Conservation (phyloP, 2,113 vertebrate species). For the Tachysurus vachellii region DNA sequence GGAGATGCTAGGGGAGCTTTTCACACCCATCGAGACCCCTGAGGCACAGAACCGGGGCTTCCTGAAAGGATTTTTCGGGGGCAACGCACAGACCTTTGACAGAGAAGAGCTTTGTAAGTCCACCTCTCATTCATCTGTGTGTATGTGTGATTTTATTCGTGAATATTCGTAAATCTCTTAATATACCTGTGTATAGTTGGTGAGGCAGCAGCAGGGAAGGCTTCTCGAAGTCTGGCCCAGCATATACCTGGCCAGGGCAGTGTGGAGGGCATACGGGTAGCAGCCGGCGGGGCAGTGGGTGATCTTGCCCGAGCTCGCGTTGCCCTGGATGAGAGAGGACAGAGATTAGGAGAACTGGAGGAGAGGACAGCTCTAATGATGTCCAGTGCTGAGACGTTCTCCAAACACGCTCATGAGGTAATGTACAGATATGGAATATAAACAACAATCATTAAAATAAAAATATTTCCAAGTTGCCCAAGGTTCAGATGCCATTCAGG, state of each 20-base stretch:
- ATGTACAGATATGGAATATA: background rate
- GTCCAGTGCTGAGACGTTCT: conserved; percentile 90
- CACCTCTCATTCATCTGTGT: conserved; percentile 1
- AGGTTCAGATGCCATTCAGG: background rate
- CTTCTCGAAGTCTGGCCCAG: conserved; percentile 90
- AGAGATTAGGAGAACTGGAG: conserved; percentile 93
- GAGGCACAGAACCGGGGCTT: conserved; percentile 97
- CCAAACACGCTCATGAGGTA: conserved; percentile 97
- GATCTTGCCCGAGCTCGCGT: conserved; percentile 90
- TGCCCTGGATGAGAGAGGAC: conserved; percentile 92
- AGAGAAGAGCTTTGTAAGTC: conserved; percentile 96
- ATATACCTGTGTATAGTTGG: conserved; percentile 77
- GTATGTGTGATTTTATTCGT: background rate
- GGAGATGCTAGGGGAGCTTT: conserved; percentile 98
- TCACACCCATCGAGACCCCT: conserved; percentile 94
- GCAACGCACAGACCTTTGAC: conserved; percentile 91
- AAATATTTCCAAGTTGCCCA: background rate
- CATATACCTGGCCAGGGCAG: conserved; percentile 91
- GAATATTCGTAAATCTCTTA: background rate
- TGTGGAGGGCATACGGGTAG: conserved; percentile 87
- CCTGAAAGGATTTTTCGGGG: conserved; percentile 95
- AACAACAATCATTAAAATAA: background rate
- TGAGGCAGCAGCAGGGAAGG: conserved; percentile 91
- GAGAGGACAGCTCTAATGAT: conserved; percentile 94
- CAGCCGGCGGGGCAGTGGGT: conserved; percentile 85